Base-by-base conservation (phyloP, 2,888 invertebrate genomes). In the Epistrophella euchroma region DNA sequence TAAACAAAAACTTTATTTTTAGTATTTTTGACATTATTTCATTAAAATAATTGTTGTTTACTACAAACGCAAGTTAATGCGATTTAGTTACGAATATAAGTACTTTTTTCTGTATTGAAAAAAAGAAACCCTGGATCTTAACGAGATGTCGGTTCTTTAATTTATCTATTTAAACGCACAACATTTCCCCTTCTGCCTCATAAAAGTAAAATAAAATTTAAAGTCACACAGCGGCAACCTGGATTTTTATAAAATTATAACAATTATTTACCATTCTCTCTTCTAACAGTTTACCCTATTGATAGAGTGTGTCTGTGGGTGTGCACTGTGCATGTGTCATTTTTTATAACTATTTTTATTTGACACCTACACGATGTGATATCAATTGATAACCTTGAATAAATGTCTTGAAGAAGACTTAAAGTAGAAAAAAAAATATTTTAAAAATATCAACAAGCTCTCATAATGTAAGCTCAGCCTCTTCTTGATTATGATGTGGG, bases 341-440 rank as follows among this genome's bases (percentile, higher is more conserved):
- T 71, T 79, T 79, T 56, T 58, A 58, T 71, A 50, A 71, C 50
- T 79, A 35, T 19, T 52, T 80, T 68, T 60, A 43, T 70, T 62
- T 35, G 19, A 75, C 82, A 60, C 82, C 77, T 74, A 73, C 79
- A 64, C 73, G 47, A 74, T 71, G 74, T 43, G 47, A 68, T 52
- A 72, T 56, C 75, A 75, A 85, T 76, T 85, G 60, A 50, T 71
- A 80, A 80, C 84, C 84, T 85, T 80, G 60, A 60, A 60, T 4
- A 40, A 60, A 60, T 40, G 37, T 2, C 22, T 60, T 22, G 68
- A 80, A 79, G 66, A 60, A 47, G 40, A 15, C 15, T 32, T 17
- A 22, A 47, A 37, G 11, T 19, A 10, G 15, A 22, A 52, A 55
- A 75, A 37, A 22, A 15, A 17, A 10, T 3, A 55, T n/a, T n/a